Percentiles rank a stretch among this genome's conserved stretches.
These are phyloP conservation scores for Macrobrachium nipponense DNA, from an alignment of 1,140 invertebrate genomes.

Conservation along the genomic window DNA sequence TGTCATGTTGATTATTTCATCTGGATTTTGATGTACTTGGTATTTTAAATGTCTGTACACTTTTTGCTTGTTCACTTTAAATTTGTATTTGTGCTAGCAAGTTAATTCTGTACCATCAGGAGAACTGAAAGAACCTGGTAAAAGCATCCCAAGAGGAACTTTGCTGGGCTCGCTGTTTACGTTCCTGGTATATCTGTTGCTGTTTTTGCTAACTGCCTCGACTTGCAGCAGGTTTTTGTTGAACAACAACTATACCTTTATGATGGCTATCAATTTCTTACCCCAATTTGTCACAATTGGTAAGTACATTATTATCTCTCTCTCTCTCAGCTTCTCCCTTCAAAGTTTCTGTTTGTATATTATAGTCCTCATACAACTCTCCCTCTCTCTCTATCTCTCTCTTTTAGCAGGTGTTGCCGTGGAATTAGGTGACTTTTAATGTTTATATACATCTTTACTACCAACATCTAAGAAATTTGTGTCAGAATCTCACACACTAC, in stretches of 20 bases:
- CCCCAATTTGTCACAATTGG: slow-evolving; percentile 92
- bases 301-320: background rate
- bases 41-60: background rate
- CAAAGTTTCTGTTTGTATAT: too few species aligned
- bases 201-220: slow-evolving; percentile 87
- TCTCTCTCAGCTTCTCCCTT: background rate
- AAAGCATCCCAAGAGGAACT: slow-evolving; percentile 94
- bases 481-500: too few species aligned
- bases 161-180: slow-evolving; percentile 92
- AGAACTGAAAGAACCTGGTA: slow-evolving; percentile 87
- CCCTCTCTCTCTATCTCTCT: too few species aligned
- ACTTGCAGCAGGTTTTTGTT: slow-evolving; percentile 84
- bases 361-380: too few species aligned
- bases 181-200: slow-evolving; percentile 86
- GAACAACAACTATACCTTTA: slow-evolving; percentile 93
- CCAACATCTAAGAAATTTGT: too few species aligned
- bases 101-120: slow-evolving; percentile 33
- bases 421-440: too few species aligned
- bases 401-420: too few species aligned
- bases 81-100: background rate
- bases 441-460: too few species aligned
- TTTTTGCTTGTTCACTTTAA: background rate
- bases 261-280: slow-evolving; percentile 92
- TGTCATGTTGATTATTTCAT: background rate
- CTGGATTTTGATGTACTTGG: background rate